phyloP scores from a whole-genome alignment of 1,140 invertebrate genomes.

The Agrypnia vestita region DNA sequence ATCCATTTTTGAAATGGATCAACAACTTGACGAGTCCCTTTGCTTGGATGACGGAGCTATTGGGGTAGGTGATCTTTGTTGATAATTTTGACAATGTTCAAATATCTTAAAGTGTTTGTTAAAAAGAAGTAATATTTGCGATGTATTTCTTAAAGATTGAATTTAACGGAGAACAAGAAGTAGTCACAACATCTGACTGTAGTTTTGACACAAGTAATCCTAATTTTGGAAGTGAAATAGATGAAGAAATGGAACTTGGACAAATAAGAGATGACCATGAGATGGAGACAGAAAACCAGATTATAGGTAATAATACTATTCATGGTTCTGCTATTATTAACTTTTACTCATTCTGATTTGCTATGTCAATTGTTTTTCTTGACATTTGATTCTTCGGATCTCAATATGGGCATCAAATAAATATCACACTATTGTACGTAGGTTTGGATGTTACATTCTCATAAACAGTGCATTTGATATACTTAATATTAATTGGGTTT shows the following conservation, averaged over 20 bases:
- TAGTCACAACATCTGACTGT: slow-evolving; percentile 42
- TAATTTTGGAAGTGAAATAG: slow-evolving; percentile 39
- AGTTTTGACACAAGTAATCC: slow-evolving; percentile 39
- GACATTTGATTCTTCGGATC: too few species aligned
- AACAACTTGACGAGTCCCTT: slow-evolving; percentile 67
- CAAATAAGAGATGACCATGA: slow-evolving; percentile 36
- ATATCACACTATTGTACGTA: too few species aligned
- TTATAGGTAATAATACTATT: slow-evolving; percentile 12
- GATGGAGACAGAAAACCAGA: slow-evolving; percentile 45
- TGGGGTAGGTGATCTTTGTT: slow-evolving; percentile 62
- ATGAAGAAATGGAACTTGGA: slow-evolving; percentile 49
- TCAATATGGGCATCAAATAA: too few species aligned
- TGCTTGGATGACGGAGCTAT: slow-evolving; percentile 66
- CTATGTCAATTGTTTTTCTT: too few species aligned
- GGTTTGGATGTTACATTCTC: too few species aligned
- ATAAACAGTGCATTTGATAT: too few species aligned
- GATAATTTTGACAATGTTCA: slow-evolving; percentile 16
- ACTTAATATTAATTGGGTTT: too few species aligned
- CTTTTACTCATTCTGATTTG: too few species aligned
- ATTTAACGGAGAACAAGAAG: slow-evolving; percentile 47
- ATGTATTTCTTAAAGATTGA: slow-evolving; percentile 33
- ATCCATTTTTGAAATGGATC: slow-evolving; percentile 64
- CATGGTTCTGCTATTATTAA: too few species aligned
- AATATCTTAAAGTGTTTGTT: neutral
- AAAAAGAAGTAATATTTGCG: neutral